phyloP scores from a whole-genome alignment of 1,140 invertebrate genomes.

The Drosophila micromelanica region DNA sequence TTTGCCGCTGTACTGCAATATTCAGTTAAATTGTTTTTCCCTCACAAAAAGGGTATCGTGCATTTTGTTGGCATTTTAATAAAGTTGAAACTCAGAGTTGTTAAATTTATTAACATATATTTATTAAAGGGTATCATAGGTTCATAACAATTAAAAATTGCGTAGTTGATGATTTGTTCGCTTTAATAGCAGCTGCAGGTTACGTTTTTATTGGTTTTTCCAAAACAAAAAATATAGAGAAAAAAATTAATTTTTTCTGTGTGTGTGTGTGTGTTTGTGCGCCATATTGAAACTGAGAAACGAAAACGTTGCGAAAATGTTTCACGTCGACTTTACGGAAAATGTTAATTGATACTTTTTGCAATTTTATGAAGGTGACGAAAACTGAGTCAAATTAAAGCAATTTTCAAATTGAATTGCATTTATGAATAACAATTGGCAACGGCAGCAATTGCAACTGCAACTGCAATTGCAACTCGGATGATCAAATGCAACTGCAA shows the following conservation, averaged over 20 bases:
- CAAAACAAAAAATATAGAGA: too few species aligned
- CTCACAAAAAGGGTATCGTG: background rate
- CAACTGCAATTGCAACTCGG: constrained; percentile 30
- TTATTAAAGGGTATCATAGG: constrained; percentile 11
- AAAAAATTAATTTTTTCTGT: too few species aligned
- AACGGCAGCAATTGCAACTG: constrained; percentile 28
- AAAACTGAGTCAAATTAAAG: constrained; percentile 65
- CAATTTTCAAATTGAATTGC: constrained; percentile 82
- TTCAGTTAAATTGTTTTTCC: constrained; percentile 2
- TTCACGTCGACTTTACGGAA: background rate
- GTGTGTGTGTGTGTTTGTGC: background rate
- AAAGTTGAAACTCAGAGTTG: too few species aligned
- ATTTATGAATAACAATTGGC: constrained; percentile 81
- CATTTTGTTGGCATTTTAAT: background rate
- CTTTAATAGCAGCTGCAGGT: constrained; percentile 12
- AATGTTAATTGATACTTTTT: constrained; percentile 50
- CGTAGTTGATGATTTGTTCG: background rate
- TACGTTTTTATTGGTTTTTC: constrained; percentile 29
- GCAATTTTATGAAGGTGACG: constrained; percentile 50
- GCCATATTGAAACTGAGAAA: constrained; percentile 7
- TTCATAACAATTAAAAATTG: constrained; percentile 5
- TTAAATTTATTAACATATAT: too few species aligned
- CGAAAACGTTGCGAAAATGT: background rate
- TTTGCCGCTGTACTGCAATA: background rate
- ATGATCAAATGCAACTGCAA: constrained; percentile 33